Conservation (phyloP, 2,113 vertebrate species). For the Poeciliopsis occidentalis region DNA sequence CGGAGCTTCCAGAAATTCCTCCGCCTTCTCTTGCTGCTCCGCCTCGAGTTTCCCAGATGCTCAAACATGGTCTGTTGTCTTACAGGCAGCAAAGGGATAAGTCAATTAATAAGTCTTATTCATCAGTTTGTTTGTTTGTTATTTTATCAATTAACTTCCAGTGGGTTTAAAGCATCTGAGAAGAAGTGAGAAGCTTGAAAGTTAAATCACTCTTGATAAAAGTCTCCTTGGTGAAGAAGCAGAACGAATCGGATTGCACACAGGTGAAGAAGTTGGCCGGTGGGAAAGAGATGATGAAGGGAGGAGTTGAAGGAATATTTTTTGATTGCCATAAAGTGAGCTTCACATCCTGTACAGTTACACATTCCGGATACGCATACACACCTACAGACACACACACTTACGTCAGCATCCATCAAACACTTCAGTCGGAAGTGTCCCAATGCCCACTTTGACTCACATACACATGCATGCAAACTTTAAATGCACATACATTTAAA, state of each 20-base stretch:
- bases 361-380: slow-evolving; percentile 27
- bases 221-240: slow-evolving; percentile 44
- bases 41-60: slow-evolving; percentile 35
- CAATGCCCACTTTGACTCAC: slow-evolving; percentile 9
- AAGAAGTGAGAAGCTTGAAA: slow-evolving; percentile 49
- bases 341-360: slow-evolving; percentile 63
- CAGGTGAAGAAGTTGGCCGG: slow-evolving; percentile 64
- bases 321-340: slow-evolving; percentile 74
- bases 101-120: slow-evolving; percentile 50
- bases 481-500: slow-evolving; percentile 11
- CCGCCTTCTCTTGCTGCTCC: neutral
- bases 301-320: slow-evolving; percentile 46
- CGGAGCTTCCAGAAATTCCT: slow-evolving; percentile 36
- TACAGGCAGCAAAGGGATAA: slow-evolving; percentile 42
- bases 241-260: slow-evolving; percentile 28
- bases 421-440: neutral
- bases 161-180: slow-evolving; percentile 69
- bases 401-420: slow-evolving; percentile 13
- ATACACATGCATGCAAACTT: slow-evolving; percentile 7
- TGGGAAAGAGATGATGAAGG: slow-evolving; percentile 52
- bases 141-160: slow-evolving; percentile 49
- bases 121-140: slow-evolving; percentile 29
- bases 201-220: slow-evolving; percentile 53
- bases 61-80: slow-evolving; percentile 38
- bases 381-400: slow-evolving; percentile 4